phyloP scores from a whole-genome alignment of 2,797 vertebrate genomes.

The Periparus ater region DNA sequence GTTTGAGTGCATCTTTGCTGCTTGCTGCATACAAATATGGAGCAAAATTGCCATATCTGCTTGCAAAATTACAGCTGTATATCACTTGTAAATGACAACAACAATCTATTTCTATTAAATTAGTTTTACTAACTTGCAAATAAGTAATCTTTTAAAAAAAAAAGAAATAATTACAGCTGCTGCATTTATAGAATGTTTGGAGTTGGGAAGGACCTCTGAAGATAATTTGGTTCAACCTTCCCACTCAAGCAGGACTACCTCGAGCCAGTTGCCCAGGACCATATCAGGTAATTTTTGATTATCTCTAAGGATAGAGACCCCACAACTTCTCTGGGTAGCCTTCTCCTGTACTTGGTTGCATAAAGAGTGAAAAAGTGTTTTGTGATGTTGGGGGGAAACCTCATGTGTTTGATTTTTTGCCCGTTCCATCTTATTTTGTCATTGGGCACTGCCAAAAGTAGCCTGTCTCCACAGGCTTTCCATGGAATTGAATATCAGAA shows the following conservation, averaged over 20 bases:
- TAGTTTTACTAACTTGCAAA: neutral
- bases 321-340: neutral
- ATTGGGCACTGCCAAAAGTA: rapidly evolving
- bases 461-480: rapidly evolving
- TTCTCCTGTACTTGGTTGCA: neutral
- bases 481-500: neutral
- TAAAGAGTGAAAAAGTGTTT: neutral
- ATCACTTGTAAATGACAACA: neutral
- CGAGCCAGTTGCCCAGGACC: neutral
- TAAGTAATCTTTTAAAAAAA: neutral
- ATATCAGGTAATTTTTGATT: neutral
- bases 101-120: neutral
- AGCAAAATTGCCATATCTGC: neutral
- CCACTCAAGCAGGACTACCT: neutral
- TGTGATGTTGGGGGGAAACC: neutral
- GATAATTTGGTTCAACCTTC: neutral
- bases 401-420: neutral
- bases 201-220: neutral
- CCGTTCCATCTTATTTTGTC: neutral
- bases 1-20: neutral
- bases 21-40: neutral
- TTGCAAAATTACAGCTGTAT: neutral
- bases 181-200: neutral
- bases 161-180: neutral
- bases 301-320: neutral